Evolutionary conservation across 2,888 invertebrate genomes (phyloP).

Genomic region (Petrolisthes manimaculis): DNA sequence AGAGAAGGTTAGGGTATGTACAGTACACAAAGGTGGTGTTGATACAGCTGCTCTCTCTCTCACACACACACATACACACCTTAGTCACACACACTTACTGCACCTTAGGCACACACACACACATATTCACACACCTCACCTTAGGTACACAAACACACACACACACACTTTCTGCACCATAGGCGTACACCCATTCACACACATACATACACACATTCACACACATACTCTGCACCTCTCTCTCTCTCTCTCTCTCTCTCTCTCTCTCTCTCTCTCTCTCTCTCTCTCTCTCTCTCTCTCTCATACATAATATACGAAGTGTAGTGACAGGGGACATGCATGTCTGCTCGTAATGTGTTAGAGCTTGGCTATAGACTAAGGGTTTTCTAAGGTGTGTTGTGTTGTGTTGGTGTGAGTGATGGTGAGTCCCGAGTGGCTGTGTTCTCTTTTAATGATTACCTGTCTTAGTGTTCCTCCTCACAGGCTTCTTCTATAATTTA

Average conservation of each 20-base stretch:
- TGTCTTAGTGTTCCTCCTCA: too few relatives aligned
- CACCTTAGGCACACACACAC: neutral
- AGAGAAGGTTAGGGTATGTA: too few relatives aligned
- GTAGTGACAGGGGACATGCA: neutral
- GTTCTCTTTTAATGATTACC: too few relatives aligned
- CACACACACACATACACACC: neutral
- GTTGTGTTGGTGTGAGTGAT: too few relatives aligned
- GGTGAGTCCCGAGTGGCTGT: too few relatives aligned
- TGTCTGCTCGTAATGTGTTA: neutral
- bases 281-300: neutral
- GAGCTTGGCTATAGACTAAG: too few relatives aligned
- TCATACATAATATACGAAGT: neutral
- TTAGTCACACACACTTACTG: neutral
- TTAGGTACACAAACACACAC: neutral
- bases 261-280: neutral
- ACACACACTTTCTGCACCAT: neutral
- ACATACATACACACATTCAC: neutral
- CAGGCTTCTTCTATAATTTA: too few relatives aligned
- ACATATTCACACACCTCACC: neutral
- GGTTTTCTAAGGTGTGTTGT: too few relatives aligned
- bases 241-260: neutral
- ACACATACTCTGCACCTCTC: slow-evolving; percentile 1
- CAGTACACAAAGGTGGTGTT: too few relatives aligned
- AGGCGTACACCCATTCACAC: neutral
- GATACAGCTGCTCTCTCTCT: too few relatives aligned